Evolutionary conservation across 35 echinoderm and acorn worm genomes (phyloP), one percentile per base, ranked within the genome.

Genomic region (Apostichopus japonicus): DNA sequence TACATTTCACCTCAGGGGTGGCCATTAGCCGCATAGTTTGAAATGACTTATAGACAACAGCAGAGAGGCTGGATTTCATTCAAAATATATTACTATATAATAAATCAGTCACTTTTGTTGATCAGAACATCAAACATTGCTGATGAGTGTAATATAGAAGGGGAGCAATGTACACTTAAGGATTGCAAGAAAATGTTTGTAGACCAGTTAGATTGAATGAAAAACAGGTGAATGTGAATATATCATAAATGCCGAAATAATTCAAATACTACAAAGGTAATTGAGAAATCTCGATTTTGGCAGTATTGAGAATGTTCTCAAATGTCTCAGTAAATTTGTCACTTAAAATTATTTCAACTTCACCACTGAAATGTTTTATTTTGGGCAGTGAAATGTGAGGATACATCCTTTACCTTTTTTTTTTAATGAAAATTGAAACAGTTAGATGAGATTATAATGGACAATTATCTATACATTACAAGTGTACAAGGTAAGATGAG

Each of bases 71-170:
- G 17, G 16, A 75, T 75, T 75, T 23, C 71, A 8, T 5, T 84
- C 27, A 54, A 8, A 21, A 59, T 84, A 21, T 84, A 58, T 84
- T 19, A 84, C 81, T 84, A 10, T 22, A 84, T 1, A 55, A 19
- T 84, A 84, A 84, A 84, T 84, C 81, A 84, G 81, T 84, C 81
- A 57, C 55, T 54, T 59, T 10, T 57, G 81, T 84, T 84, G 81
- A 84, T 57, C 10, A 57, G 55, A 57, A 84, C 81, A 56, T 84
- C 81, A 84, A 58, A 84, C 53, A 84, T 84, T n/a, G 16, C 81
- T 84, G 5, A 10, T 23, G 71, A 75, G 71, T 7, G 71, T 23
- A 75, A 75, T 24, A 21, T 75, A 75, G 1, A 23, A 75, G 71
- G 71, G 71, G 71, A 84, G 54, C 19, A 84, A 55, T 11, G 27